Evolutionary conservation across 2,113 vertebrate genomes (phyloP).

Genomic region (Setophaga coronata): DNA sequence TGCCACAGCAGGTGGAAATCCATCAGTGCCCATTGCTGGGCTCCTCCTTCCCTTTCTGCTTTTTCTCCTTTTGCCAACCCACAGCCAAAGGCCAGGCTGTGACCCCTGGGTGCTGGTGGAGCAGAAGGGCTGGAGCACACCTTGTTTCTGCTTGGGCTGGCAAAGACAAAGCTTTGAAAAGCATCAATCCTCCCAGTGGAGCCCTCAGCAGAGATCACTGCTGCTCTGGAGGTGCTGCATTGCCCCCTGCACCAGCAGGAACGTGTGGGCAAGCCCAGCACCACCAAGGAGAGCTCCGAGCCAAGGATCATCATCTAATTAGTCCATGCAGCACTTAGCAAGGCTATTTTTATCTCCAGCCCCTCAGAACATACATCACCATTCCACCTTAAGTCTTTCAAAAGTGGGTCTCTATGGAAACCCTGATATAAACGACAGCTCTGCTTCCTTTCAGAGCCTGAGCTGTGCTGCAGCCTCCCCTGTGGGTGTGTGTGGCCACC

Average conservation of each 20-base stretch:
- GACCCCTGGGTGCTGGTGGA: background rate
- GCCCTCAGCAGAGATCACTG: background rate
- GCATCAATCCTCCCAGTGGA: background rate
- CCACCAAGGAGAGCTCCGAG: background rate
- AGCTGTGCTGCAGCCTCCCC: background rate
- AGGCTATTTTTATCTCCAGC: conserved; percentile 69
- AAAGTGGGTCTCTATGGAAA: conserved; percentile 71
- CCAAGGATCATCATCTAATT: conserved; percentile 25
- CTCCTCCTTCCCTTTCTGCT: background rate
- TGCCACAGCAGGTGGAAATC: background rate
- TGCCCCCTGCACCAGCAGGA: background rate
- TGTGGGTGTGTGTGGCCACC: fast-evolving
- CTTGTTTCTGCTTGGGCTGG: background rate
- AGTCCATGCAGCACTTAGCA: background rate
- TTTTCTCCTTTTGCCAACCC: background rate
- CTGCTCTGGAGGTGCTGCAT: background rate
- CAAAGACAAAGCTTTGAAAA: fast-evolving
- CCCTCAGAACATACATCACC: conserved; percentile 48
- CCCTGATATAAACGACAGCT: background rate
- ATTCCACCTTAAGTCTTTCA: conserved; percentile 46
- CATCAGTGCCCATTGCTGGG: background rate
- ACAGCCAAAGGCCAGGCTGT: background rate
- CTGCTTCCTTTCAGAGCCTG: background rate
- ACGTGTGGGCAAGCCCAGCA: background rate
- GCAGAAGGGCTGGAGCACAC: background rate